Evolutionary conservation across 2,113 vertebrate genomes (phyloP).

Genomic region (Antechinus stuartii): DNA sequence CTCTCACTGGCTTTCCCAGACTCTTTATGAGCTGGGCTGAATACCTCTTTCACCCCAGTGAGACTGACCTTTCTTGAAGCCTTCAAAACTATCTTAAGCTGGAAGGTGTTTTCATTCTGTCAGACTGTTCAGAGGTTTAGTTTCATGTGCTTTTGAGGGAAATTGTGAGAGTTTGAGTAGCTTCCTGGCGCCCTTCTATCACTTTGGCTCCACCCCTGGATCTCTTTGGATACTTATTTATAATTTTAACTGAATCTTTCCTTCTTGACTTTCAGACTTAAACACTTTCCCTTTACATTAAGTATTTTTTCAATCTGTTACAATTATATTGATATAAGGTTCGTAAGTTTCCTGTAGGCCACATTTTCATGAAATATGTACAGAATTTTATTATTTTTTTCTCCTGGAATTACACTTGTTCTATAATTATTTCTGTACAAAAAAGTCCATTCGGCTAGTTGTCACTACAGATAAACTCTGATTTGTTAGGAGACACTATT

Average conservation of each 20-base stretch:
- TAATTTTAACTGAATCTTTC: conserved; percentile 8
- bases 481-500: not conserved
- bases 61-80: too few species aligned
- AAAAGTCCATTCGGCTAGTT: conserved; percentile 11
- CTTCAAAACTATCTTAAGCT: too few species aligned
- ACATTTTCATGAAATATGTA: not conserved
- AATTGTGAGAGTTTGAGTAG: too few species aligned
- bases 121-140: too few species aligned
- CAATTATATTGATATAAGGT: conserved; percentile 10
- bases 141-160: too few species aligned
- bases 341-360: not conserved
- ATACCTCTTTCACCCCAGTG: too few species aligned
- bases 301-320: conserved; percentile 7
- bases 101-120: too few species aligned
- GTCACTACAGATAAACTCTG: not conserved
- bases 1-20: too few species aligned
- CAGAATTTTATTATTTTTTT: not conserved
- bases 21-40: too few species aligned
- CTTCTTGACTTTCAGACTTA: not conserved
- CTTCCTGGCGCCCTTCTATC: too few species aligned
- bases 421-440: not conserved
- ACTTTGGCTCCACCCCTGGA: too few species aligned
- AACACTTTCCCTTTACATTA: not conserved
- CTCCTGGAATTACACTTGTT: not conserved
- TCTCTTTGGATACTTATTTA: conserved; percentile 36